Conservation (phyloP, 2,797 vertebrate species). For the Molossus molossus region DNA sequence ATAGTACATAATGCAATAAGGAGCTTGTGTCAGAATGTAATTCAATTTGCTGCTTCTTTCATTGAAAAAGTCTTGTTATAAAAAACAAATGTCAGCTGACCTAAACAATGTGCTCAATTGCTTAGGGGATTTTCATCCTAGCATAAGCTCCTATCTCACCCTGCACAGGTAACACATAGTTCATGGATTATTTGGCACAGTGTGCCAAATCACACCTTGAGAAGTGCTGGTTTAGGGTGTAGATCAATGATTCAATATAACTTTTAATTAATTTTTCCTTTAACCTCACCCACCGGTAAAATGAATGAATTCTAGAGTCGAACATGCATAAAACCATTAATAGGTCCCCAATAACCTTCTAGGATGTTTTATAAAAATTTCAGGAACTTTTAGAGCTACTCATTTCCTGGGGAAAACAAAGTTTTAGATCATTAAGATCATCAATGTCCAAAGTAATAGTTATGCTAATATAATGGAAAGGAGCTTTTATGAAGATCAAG, state of each 20-base stretch:
- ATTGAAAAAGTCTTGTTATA: neutral
- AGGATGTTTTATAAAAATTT: neutral
- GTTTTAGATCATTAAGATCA: neutral
- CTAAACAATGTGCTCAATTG: neutral
- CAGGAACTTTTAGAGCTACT: neutral
- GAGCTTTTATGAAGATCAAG: constrained; percentile 1
- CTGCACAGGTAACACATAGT: neutral
- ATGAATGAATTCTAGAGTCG: neutral
- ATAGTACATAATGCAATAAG: neutral
- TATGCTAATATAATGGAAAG: neutral
- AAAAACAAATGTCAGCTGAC: neutral
- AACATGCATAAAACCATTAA: constrained; percentile 16
- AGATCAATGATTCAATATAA: neutral
- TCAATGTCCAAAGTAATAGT: neutral
- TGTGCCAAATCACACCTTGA: neutral
- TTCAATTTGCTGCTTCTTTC: neutral
- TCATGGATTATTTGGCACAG: neutral
- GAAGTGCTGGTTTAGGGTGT: no score
- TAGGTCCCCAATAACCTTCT: neutral
- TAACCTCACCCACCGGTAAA: neutral
- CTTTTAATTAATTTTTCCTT: neutral
- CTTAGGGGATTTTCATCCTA: neutral
- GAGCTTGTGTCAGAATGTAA: neutral
- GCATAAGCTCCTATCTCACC: neutral
- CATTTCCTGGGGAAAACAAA: neutral